phyloP scores from a whole-genome alignment of 2,113 vertebrate species.

The Monarcha castaneiventris region DNA sequence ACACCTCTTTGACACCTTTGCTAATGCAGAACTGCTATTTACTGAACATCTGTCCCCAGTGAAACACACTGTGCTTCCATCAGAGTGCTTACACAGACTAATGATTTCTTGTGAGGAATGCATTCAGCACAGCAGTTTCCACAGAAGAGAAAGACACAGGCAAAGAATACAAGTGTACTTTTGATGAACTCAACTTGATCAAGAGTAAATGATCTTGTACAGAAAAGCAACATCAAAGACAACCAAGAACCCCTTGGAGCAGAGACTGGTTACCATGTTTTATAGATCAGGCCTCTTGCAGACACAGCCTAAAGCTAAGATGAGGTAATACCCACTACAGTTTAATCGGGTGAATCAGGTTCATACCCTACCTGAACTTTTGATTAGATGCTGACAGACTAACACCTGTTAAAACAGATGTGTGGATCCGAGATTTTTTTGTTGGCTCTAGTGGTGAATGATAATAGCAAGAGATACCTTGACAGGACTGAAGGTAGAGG shows the following conservation, averaged over 20 bases:
- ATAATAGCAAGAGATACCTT: constrained; percentile 69
- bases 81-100: background rate
- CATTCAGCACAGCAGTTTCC: background rate
- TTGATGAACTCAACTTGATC: background rate
- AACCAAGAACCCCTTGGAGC: background rate
- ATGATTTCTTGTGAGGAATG: background rate
- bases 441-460: constrained; percentile 38
- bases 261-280: background rate
- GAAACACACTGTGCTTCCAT: background rate
- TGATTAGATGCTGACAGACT: constrained; percentile 42
- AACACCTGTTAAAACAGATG: constrained; percentile 48
- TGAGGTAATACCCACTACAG: constrained; percentile 6
- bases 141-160: background rate
- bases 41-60: background rate
- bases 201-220: background rate
- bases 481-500: constrained; percentile 63
- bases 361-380: constrained; percentile 68
- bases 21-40: background rate
- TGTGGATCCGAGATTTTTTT: constrained; percentile 26
- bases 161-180: background rate
- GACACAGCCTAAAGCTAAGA: constrained; percentile 34
- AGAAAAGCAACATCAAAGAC: constrained; percentile 8
- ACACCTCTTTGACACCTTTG: background rate
- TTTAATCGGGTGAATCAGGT: background rate
- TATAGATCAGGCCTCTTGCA: background rate